Percentiles rank a stretch among this genome's conserved stretches.
Conservation (phyloP, 2,113 vertebrate species). For the Panthera leo region DNA sequence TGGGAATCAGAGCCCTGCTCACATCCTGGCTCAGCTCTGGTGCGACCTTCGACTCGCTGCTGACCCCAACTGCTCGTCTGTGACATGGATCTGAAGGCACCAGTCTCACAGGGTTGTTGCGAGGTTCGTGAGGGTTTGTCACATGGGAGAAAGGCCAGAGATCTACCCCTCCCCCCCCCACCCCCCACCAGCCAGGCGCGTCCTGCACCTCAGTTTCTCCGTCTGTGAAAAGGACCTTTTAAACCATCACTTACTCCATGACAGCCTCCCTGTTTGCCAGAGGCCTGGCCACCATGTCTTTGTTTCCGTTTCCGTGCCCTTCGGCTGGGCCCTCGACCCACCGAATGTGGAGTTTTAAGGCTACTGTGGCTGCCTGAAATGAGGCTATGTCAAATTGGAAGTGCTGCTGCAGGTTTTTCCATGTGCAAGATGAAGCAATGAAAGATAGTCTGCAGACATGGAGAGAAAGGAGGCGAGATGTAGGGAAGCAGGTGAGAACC, state of each 20-base stretch:
- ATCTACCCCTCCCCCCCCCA: background rate
- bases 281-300: background rate
- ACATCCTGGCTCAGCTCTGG: background rate
- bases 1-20: background rate
- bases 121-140: background rate
- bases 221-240: background rate
- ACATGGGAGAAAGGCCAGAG: background rate
- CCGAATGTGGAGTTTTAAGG: background rate
- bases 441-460: background rate
- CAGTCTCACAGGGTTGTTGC: background rate
- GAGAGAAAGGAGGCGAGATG: background rate
- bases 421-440: background rate
- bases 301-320: background rate
- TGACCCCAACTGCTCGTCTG: background rate
- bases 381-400: background rate
- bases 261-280: background rate
- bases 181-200: background rate
- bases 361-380: background rate
- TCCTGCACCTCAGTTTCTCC: background rate
- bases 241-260: background rate
- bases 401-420: background rate
- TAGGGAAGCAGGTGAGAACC: background rate
- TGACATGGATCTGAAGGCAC: background rate
- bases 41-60: slow-evolving; percentile 39
- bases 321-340: background rate